Base-by-base conservation (phyloP, 2,113 vertebrate species). In the Jacana jacana region DNA sequence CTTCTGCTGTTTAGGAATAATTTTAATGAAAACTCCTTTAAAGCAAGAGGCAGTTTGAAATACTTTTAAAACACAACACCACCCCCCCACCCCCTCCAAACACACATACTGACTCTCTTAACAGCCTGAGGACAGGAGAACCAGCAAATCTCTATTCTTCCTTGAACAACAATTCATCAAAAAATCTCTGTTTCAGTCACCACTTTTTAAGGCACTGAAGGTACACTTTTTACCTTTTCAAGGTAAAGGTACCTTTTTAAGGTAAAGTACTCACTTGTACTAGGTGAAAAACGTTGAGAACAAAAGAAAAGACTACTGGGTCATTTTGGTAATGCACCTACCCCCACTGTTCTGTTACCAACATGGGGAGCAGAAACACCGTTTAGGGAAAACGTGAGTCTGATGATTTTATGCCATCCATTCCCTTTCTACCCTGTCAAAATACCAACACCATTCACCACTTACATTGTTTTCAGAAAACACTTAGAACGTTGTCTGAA, bases 1-100 rank as follows among this genome's bases (percentile, higher is more conserved):
- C 66, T 89, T 48, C 82, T 93, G 77, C 9, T 46, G 93, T 95
- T 91, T 46, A 93, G 40, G 27, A 77, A 54, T 58, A 57, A 51
- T 80, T 87, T 63, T 46, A 77, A 79, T 33, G 31, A 91, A 91
- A 76, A 7, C 7, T 72, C 24, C 1, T 81, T 7, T 25, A 89
- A 85, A 82, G 25, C 31, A 91, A 80, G 23, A 81, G 28, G 13
- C 15, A 73, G 10, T 81, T 63, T 58, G 25, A 83, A 81, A 81
- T 64, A 69, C 37, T 78, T 58, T 2, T 60, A 58, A 46, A 6
- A 35, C 37, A 58, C 24, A 68, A 17, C 52, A 16, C n/a, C n/a
- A n/a, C n/a, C n/a, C n/a, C n/a, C n/a, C n/a, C n/a, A n/a, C 44
- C 44, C 17, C 13, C 11, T 28, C 16, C 23, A 57, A 42, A 18